Evolutionary conservation across 2,888 invertebrate genomes (phyloP), one percentile per base, ranked within the genome.

Genomic region (Monopis laevigella): DNA sequence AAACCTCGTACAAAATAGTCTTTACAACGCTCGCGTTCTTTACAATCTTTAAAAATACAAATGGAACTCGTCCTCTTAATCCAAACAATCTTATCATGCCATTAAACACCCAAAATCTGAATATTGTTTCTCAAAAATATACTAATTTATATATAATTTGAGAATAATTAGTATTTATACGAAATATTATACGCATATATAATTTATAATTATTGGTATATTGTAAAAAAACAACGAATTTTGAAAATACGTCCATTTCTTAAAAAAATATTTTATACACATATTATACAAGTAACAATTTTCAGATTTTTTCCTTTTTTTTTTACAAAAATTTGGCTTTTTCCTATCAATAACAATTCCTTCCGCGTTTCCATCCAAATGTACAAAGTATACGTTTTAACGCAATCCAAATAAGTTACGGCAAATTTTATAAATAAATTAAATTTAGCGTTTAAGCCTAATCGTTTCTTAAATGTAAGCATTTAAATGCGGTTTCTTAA

Each of bases 281-380:
- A n/a, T n/a, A n/a, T n/a, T n/a, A n/a, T n/a, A n/a, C n/a, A n/a
- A n/a, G n/a, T n/a, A n/a, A n/a, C n/a, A n/a, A n/a, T n/a, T n/a
- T n/a, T n/a, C n/a, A n/a, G n/a, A n/a, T n/a, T n/a, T n/a, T n/a
- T n/a, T n/a, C n/a, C n/a, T n/a, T n/a, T n/a, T n/a, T n/a, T n/a
- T n/a, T n/a, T n/a, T n/a, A n/a, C 24, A 5, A 24, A 24, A 24
- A 24, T 32, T 16, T 10, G 8, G 34, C 34, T 32, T 67, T 62
- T 66, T 58, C 57, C 72, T 71, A 73, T 73, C 73, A 55, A 67
- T 70, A 72, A 65, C 77, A 78, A 81, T 80, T 75, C 75, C 75
- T 65, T 65, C 60, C 57, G 73, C 77, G 72, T n/a, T n/a, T 78
- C 65, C 67, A 69, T 58, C 56, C 55, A 56, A 67, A 58, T 65